A percentile compares a stretch with the other conserved stretches of the same genome.
Conservation (phyloP, 2,888 invertebrate species). For the Gnatocerus cornutus region DNA sequence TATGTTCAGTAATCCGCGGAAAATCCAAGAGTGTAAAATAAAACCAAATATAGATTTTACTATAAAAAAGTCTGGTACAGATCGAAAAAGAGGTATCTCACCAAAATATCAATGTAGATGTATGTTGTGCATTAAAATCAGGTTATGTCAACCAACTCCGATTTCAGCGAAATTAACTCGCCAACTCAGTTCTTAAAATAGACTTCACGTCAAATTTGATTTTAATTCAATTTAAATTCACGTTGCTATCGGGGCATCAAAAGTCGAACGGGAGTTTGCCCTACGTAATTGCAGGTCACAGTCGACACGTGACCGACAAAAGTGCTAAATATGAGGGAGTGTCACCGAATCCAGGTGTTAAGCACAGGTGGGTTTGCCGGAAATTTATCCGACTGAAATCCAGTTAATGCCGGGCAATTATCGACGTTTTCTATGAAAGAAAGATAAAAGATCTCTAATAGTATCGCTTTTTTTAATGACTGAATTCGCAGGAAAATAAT, state of each 20-base stretch:
- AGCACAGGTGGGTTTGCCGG: constrained; percentile 11
- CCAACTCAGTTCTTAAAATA: constrained; percentile 26
- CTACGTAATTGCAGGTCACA: constrained; percentile 28
- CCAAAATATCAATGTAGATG: no score
- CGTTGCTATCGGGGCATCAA: constrained; percentile 11
- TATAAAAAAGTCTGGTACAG: no score
- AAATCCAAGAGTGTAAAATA: no score
- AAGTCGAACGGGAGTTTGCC: constrained; percentile 23
- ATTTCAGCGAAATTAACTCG: constrained; percentile 32
- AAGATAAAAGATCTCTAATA: background rate
- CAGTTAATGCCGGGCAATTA: constrained; percentile 18
- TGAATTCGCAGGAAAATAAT: no score
- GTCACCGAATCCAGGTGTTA: constrained; percentile 22
- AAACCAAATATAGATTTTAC: no score
- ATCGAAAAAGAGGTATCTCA: no score
- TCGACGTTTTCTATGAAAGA: constrained; percentile 2
- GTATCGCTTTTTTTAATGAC: background rate
- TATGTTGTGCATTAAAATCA: constrained; percentile 33
- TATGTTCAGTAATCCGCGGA: no score
- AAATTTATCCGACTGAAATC: constrained; percentile 9
- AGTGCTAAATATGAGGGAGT: constrained; percentile 37
- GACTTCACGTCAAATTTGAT: constrained; percentile 20
- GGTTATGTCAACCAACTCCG: constrained; percentile 17
- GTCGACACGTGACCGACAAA: constrained; percentile 30
- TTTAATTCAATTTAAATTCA: constrained; percentile 29